Evolutionary conservation across 2,888 invertebrate genomes (phyloP), one percentile per base, ranked within the genome.

Genomic region (Drosophila acutilabella): DNA sequence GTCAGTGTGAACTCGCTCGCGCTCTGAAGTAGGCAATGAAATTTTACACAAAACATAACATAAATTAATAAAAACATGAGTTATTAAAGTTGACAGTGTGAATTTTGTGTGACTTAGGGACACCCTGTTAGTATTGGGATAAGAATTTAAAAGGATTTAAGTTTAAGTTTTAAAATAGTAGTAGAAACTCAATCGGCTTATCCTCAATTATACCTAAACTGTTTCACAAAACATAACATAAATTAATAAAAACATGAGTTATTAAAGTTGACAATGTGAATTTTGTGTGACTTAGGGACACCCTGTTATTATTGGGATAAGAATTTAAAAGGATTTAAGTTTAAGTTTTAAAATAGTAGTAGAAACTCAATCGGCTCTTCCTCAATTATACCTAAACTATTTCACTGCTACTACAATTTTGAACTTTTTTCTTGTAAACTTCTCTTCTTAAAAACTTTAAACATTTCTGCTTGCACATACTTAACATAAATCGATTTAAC

Each of bases 11-110:
- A 40, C 41, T 51, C 33, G n/a, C 30, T 47, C 11, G 40, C 58
- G 57, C 62, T 44, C 1, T 11, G 5, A 62, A 54, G 70, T 51
- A 74, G 54, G 75, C 70, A 54, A 54, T 42, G 48, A 41, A 75
- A 56, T 52, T 61, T 40, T 44, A 60, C 71, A 44, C 23, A 26
- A 33, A 44, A 33, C 44, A 33, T 33, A 44, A n/a, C 33, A 36
- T 36, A 57, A 57, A 64, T 53, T 14, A 41, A 47, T 47, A 30
- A 20, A 13, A 20, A 14, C 36, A n/a, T 18, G 53, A 64, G 33
- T 36, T 44, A 44, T 44, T 20, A 33, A 44, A 14, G 44, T 20
- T 10, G 20, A 10, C 6, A 23, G 8, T 10, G 14, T 13, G 4
- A 5, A 7, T 6, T 11, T 10, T 30, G 33, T 11, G 16, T 6